These are phyloP conservation scores for Pseudomyrmex sp. DNA, from an alignment of 1,140 invertebrate genomes.

Conservation along the genomic window DNA sequence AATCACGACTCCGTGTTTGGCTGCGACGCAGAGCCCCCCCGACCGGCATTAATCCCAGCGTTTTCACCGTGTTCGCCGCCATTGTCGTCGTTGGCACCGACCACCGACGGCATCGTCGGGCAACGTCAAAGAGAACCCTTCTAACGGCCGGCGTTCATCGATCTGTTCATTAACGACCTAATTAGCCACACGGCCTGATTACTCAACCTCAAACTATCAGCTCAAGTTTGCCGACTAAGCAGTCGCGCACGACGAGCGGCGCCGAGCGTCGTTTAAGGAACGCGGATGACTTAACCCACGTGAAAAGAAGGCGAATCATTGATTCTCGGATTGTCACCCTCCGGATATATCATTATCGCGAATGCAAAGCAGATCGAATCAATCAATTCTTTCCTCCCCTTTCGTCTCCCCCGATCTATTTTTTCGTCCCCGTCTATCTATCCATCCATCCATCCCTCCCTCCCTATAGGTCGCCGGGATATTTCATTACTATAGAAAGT, in stretches of 20 bases:
- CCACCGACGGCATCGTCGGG: slow-evolving; percentile 4
- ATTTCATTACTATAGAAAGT: slow-evolving; percentile 46
- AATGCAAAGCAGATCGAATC: not conserved
- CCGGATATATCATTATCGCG: slow-evolving; percentile 44
- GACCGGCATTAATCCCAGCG: slow-evolving; percentile 29
- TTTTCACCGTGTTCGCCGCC: slow-evolving; percentile 45
- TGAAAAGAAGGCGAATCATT: slow-evolving; percentile 45
- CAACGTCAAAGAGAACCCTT: slow-evolving; percentile 53
- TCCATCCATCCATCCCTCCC: no score
- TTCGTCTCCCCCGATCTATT: not conserved
- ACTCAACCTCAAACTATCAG: slow-evolving; percentile 52
- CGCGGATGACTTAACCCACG: slow-evolving; percentile 30
- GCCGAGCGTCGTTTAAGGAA: slow-evolving; percentile 44
- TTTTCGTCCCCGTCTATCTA: not conserved
- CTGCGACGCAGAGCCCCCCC: not conserved
- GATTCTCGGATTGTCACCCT: slow-evolving; percentile 20
- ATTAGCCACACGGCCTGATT: slow-evolving; percentile 58
- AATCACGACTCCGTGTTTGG: not conserved
- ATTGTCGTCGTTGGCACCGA: slow-evolving; percentile 50
- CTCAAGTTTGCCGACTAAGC: slow-evolving; percentile 57
- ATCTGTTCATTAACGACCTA: slow-evolving; percentile 62
- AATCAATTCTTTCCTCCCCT: slow-evolving; percentile 36
- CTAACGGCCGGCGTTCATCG: slow-evolving; percentile 51
- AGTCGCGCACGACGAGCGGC: slow-evolving; percentile 30
- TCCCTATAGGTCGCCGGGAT: not conserved